Evolutionary conservation across 2,113 vertebrate genomes (phyloP), one percentile per base, ranked within the genome.

Genomic region (Aspidoscelis tigris): DNA sequence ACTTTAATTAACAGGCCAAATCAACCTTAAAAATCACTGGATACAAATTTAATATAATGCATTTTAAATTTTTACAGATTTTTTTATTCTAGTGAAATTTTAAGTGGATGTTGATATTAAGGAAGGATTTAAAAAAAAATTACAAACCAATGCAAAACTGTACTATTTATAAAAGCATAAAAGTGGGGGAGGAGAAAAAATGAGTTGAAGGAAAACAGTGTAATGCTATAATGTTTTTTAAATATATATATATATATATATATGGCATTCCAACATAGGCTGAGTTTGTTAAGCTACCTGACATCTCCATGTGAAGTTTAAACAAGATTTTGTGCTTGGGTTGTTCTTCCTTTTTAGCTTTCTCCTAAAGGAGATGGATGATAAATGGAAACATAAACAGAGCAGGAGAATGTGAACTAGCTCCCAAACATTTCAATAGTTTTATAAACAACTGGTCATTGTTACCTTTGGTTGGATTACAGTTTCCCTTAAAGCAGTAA

Each of bases 351-450:
- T 94, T 94, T 91, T 89, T 93, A 93, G 90, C 92, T 94, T 94
- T 94, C 96, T 96, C 95, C 94, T 93, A 72, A 83, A 92, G 92
- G 91, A 94, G 92, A 92, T 93, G 94, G 90, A 95, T 95, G 95
- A 95, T 96, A 95, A 96, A 96, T 95, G 94, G 93, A 95, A 95
- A 93, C 89, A 95, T 96, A 96, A 96, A 96, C 94, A 95, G 66
- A 90, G 92, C 90, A 93, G 93, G 94, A 95, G 95, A 96, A 95
- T 96, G 95, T 95, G 92, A 94, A 85, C 95, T 95, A 83, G 92
- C 95, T 96, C 93, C 94, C 94, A 97, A 96, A 96, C 94, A 96
- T 96, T 94, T 94, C 94, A 95, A 89, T 93, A 88, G 92, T 87
- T 94, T 93, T 94, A 96, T 96, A 96, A 96, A 96, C 94, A 96